Evolutionary conservation across 2,888 invertebrate species (phyloP).

Genomic region (Cotesia congregata): DNA sequence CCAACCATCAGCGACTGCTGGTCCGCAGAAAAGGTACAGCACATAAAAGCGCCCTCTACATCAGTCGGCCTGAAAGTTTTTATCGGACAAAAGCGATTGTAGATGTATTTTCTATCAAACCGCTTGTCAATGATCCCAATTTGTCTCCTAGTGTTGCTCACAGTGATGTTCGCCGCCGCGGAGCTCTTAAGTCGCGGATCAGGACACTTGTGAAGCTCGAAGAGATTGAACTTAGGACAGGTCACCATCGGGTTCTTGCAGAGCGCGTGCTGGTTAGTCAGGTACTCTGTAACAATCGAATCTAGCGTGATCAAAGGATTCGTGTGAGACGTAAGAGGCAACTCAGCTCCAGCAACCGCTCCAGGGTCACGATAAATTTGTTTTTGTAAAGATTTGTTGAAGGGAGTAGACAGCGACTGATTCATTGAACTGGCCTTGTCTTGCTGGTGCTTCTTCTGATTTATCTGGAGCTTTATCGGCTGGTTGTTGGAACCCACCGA

Average conservation of each 20-base stretch:
- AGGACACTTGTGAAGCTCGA: slow-evolving; percentile 96
- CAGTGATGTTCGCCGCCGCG: slow-evolving; percentile 80
- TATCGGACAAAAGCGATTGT: slow-evolving; percentile 85
- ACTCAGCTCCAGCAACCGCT: slow-evolving; percentile 58
- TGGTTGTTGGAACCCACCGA: slow-evolving; percentile 57
- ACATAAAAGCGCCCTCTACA: slow-evolving; percentile 82
- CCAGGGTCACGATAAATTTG: slow-evolving; percentile 68
- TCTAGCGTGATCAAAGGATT: slow-evolving; percentile 79
- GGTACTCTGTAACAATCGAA: slow-evolving; percentile 95
- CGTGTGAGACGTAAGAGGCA: slow-evolving; percentile 62
- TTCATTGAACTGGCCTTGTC: slow-evolving; percentile 51
- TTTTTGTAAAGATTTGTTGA: slow-evolving; percentile 74
- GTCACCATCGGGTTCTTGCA: slow-evolving; percentile 98
- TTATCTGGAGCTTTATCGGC: slow-evolving; percentile 65
- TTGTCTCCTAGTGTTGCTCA: slow-evolving; percentile 65
- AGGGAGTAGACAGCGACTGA: slow-evolving; percentile 56
- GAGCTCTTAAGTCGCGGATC: slow-evolving; percentile 81
- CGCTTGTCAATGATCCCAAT: slow-evolving; percentile 75
- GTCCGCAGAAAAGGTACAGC: slow-evolving; percentile 77
- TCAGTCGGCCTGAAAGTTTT: slow-evolving; percentile 80
- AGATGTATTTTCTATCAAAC: slow-evolving; percentile 86
- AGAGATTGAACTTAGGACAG: slow-evolving; percentile 96
- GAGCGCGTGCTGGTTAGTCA: slow-evolving; percentile 96
- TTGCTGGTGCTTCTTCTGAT: slow-evolving; percentile 60
- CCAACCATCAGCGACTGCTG: slow-evolving; percentile 85